Evolutionary conservation across 2,888 invertebrate genomes (phyloP), one percentile per base, ranked within the genome.

Genomic region (Drosophila neoperkinsi): DNA sequence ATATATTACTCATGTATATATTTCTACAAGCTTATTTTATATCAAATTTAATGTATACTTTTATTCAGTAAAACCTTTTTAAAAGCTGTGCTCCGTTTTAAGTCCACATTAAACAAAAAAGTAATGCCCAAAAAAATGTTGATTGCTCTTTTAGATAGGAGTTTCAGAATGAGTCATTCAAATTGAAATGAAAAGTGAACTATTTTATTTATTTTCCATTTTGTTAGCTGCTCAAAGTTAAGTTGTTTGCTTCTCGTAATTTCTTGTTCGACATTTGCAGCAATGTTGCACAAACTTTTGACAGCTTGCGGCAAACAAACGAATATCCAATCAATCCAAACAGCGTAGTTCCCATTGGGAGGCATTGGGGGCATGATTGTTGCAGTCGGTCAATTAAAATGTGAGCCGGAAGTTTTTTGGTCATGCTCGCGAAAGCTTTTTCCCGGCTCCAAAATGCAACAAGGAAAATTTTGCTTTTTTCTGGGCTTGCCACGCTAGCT

Each of bases 331-430:
- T 81, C 79, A 79, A 68, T 74, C 33, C 21, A 16, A 25, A 9
- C 16, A 51, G 55, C 52, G 51, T 9, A 4, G 46, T 16, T 9
- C 9, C 25, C 46, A 1, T 25, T 31, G 53, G 21, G n/a, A 3
- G 7, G 25, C 25, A 16, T 25, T n/a, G 53, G 16, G 18, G 3
- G 5, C n/a, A 21, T 11, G 34, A 3, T 18, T 13, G 28, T 30
- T 52, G 56, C 67, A 57, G 62, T 43, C 78, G 70, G 79, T 83
- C 88, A 86, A 86, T 86, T 86, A 90, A 90, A 80, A 90, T 86
- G 88, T 88, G 72, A 53, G 66, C 76, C 90, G 87, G 89, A 88
- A 82, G 82, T 82, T 87, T 77, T 9, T 75, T 73, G 90, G 87
- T 79, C 75, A 74, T 76, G 71, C 70, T 65, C 73, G 78, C 76